phyloP scores from a whole-genome alignment of 2,888 invertebrate genomes.

The Endotricha flammealis region DNA sequence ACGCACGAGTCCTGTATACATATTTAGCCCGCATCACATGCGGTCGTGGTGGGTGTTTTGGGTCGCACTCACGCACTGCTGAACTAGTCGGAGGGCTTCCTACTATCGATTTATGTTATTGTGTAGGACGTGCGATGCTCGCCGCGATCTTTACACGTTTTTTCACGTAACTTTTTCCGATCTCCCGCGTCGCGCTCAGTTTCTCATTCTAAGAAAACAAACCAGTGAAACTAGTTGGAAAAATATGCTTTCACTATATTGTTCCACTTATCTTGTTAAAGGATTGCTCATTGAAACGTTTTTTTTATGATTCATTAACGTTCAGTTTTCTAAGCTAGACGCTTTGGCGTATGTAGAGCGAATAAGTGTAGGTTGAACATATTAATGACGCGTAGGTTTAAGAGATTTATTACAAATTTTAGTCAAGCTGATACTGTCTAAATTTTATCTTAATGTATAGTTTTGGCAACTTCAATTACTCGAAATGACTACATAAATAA shows the following conservation, averaged over 20 bases:
- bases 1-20: constrained; percentile 58
- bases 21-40: constrained; percentile 75
- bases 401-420: too few species aligned
- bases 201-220: constrained; percentile 62
- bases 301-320: constrained; percentile 8
- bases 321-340: not conserved
- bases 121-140: constrained; percentile 52
- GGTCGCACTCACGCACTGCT: constrained; percentile 77
- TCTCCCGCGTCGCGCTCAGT: constrained; percentile 48
- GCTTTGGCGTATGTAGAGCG: not conserved
- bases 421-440: too few species aligned
- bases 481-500: too few species aligned
- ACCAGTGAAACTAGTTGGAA: constrained; percentile 55
- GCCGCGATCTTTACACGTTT: constrained; percentile 42
- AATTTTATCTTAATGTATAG: too few species aligned
- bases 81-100: constrained; percentile 77
- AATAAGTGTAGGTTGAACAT: too few species aligned
- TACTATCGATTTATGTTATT: constrained; percentile 75
- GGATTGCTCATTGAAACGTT: constrained; percentile 16
- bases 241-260: constrained; percentile 57
- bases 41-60: constrained; percentile 70
- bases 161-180: constrained; percentile 49
- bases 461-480: too few species aligned
- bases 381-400: too few species aligned
- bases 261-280: constrained; percentile 34